These are phyloP conservation scores for Ommatoiulus sabulosus DNA, from an alignment of 2,888 invertebrate genomes.

Conservation along the genomic window DNA sequence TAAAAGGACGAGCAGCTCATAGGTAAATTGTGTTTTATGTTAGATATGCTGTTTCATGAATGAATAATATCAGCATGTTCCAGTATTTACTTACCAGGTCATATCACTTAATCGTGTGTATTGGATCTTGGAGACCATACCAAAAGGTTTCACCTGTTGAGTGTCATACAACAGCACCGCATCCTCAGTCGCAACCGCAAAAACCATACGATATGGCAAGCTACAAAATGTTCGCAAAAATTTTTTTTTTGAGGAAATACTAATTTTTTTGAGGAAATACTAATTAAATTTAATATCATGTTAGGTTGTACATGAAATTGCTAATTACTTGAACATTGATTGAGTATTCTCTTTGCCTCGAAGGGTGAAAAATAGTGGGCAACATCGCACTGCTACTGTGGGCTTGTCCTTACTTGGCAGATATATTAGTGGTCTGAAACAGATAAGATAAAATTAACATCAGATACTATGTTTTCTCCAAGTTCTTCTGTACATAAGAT, in stretches of 20 bases:
- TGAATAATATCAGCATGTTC: no score
- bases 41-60: no score
- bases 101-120: constrained; percentile 89
- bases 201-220: constrained; percentile 83
- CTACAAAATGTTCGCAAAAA: constrained; percentile 62
- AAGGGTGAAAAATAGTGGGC: constrained; percentile 79
- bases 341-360: constrained; percentile 63
- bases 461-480: not conserved
- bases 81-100: constrained; percentile 75
- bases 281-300: not conserved
- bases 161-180: constrained; percentile 88
- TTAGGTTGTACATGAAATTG: not conserved
- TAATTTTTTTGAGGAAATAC: not conserved
- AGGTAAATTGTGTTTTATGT: no score
- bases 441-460: constrained; percentile 53
- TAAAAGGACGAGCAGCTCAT: no score
- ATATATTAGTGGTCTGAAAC: constrained; percentile 79
- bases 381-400: constrained; percentile 86
- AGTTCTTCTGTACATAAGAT: not conserved
- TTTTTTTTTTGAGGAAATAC: no score
- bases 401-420: constrained; percentile 83
- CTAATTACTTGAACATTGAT: not conserved
- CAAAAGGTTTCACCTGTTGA: constrained; percentile 84
- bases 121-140: constrained; percentile 84
- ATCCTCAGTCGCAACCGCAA: constrained; percentile 91